A percentile compares a stretch with the other conserved stretches of the same genome.
These are phyloP conservation scores for Tonatia bakeri DNA, from an alignment of 2,113 vertebrate genomes.

Conservation along the genomic window DNA sequence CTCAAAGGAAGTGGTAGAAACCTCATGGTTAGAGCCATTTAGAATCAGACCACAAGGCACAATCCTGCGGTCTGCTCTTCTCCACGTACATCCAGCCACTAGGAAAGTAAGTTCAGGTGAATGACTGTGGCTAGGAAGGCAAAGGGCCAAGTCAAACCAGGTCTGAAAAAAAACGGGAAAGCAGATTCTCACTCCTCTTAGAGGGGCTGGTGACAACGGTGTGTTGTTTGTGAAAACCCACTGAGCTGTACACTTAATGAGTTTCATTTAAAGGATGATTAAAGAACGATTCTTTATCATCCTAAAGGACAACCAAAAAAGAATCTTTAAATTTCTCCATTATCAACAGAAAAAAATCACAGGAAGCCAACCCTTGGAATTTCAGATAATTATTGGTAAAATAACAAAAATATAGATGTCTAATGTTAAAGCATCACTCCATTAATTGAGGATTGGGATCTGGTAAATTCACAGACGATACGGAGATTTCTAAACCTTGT, in stretches of 20 bases:
- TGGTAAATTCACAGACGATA: not conserved
- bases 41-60: conserved; percentile 28
- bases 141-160: not conserved
- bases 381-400: not conserved
- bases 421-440: not conserved
- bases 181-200: not conserved
- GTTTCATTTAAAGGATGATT: not conserved
- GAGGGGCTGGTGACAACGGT: not conserved
- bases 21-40: not conserved
- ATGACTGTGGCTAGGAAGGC: not conserved
- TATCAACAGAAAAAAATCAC: not conserved
- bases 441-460: not conserved
- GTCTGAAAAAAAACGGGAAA: not conserved
- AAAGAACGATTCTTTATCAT: not conserved
- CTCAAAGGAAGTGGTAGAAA: conserved; percentile 12
- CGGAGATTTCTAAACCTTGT: not conserved
- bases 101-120: conserved; percentile 11
- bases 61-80: conserved; percentile 32
- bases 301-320: not conserved
- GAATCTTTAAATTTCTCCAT: not conserved
- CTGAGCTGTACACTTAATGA: not conserved
- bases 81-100: not conserved
- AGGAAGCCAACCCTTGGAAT: not conserved
- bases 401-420: not conserved
- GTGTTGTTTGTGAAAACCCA: not conserved